These are phyloP conservation scores for Lathamus discolor DNA, from an alignment of 2,113 vertebrate genomes.

Conservation along the genomic window DNA sequence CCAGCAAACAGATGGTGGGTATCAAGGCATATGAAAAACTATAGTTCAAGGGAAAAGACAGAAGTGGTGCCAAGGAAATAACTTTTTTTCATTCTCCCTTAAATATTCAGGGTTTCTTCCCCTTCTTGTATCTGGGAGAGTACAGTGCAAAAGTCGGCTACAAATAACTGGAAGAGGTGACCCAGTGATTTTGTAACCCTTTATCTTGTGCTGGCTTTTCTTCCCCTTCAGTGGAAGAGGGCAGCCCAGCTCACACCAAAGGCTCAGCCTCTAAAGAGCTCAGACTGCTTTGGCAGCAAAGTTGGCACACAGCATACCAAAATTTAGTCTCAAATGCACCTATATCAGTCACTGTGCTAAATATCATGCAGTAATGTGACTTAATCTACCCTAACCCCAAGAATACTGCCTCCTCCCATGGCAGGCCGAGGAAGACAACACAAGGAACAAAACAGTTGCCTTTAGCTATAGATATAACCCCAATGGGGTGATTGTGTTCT, in stretches of 20 bases:
- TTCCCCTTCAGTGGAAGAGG: not conserved
- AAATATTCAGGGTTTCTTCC: not conserved
- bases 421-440: not conserved
- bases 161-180: not conserved
- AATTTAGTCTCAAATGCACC: not conserved
- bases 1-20: constrained; percentile 1
- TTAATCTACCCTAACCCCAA: not conserved
- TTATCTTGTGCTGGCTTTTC: not conserved
- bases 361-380: not conserved
- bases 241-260: rapidly evolving
- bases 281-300: not conserved
- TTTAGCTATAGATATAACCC: not conserved
- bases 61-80: not conserved
- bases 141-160: not conserved
- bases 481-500: not conserved
- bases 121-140: not conserved
- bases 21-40: not conserved
- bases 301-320: not conserved
- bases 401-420: not conserved
- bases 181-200: not conserved
- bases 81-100: not conserved
- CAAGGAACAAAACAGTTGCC: not conserved
- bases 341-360: rapidly evolving
- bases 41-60: not conserved
- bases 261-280: not conserved